Conservation (phyloP, 1,140 invertebrate genomes). For the Branchinecta lindahli region DNA sequence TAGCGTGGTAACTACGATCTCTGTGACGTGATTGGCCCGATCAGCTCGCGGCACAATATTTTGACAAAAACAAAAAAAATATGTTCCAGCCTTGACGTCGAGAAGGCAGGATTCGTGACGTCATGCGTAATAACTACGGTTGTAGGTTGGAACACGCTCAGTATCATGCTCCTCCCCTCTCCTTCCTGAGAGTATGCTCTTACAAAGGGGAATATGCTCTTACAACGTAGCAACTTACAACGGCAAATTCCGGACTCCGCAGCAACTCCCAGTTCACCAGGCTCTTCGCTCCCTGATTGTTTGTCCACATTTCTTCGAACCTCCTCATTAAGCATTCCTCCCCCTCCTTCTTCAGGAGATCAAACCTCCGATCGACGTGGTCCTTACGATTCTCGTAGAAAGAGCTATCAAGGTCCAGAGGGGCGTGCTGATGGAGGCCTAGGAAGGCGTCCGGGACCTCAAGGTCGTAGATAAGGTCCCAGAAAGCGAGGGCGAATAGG, state of each 20-base stretch:
- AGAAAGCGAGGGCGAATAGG: conserved; percentile 52
- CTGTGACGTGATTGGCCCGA: no score
- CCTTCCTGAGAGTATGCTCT: no score
- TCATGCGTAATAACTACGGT: no score
- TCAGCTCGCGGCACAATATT: no score
- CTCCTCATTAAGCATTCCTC: conserved; percentile 31
- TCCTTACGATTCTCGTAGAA: conserved; percentile 46
- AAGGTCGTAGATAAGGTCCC: conserved; percentile 52
- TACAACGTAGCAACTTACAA: conserved; percentile 28
- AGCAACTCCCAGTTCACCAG: conserved; percentile 40
- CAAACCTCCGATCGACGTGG: conserved; percentile 39
- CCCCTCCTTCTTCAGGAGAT: conserved; percentile 30
- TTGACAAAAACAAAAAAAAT: no score
- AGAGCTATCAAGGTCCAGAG: conserved; percentile 47
- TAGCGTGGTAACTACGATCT: no score
- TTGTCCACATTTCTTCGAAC: conserved; percentile 33
- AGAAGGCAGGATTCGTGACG: no score
- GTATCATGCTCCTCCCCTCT: no score
- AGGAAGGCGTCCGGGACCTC: conserved; percentile 47
- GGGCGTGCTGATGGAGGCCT: conserved; percentile 44
- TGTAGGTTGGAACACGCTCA: no score
- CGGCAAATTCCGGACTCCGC: conserved; percentile 31
- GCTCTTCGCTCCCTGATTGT: conserved; percentile 31
- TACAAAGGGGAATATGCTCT: no score
- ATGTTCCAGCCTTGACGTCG: no score